Percentiles rank a stretch among this genome's conserved stretches.
These are phyloP conservation scores for Magallana gigas DNA, from an alignment of 1,140 invertebrate genomes.

Conservation along the genomic window DNA sequence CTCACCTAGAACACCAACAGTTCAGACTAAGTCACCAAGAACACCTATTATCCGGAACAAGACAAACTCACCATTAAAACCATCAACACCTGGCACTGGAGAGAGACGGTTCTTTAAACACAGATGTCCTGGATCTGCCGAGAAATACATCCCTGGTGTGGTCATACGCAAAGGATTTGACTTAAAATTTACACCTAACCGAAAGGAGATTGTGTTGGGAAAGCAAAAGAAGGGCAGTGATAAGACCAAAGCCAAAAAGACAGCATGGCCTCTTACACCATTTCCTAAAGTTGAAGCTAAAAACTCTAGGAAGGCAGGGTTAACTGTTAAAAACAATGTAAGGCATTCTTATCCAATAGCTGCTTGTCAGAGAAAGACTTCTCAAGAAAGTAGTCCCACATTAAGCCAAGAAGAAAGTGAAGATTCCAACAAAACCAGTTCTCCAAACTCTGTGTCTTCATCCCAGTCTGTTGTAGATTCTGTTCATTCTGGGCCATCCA, in stretches of 20 bases:
- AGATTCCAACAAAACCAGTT: background rate
- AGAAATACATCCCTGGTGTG: conserved; percentile 52
- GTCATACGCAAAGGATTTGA: conserved; percentile 62
- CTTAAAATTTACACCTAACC: conserved; percentile 60
- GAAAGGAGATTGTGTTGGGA: conserved; percentile 25
- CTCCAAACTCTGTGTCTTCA: background rate
- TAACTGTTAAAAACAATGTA: background rate
- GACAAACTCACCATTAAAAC: background rate
- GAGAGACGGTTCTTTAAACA: conserved; percentile 52
- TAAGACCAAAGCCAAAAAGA: conserved; percentile 37
- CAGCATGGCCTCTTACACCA: conserved; percentile 28
- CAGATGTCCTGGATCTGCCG: conserved; percentile 54
- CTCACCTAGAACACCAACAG: no score
- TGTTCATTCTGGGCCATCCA: background rate
- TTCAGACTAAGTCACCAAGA: background rate
- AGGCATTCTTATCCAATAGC: conserved; percentile 19
- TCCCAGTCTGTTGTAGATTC: background rate
- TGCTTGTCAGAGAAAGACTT: background rate
- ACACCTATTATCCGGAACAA: background rate
- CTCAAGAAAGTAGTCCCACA: background rate
- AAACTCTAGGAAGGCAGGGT: conserved; percentile 13
- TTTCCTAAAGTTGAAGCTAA: background rate
- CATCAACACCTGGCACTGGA: conserved; percentile 25
- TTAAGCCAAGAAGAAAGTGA: background rate
- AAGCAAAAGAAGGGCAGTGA: conserved; percentile 39